A percentile compares a stretch with the other conserved stretches of the same genome.
These are phyloP conservation scores for Stramonita haemastoma DNA, from an alignment of 2,888 invertebrate genomes.

Conservation along the genomic window DNA sequence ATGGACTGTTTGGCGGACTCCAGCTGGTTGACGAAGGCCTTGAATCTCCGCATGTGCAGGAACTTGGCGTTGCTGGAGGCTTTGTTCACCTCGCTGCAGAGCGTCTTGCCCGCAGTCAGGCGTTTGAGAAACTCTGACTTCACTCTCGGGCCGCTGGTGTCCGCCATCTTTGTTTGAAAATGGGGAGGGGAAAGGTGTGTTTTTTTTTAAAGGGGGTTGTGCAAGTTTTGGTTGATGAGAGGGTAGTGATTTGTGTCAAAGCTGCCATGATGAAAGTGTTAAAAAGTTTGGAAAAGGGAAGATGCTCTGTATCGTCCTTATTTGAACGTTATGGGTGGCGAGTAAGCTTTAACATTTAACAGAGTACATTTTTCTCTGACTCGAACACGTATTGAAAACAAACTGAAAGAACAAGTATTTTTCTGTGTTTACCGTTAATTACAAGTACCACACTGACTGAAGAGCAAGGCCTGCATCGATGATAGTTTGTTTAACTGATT, in stretches of 20 bases:
- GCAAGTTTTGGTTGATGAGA: neutral
- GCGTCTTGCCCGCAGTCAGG: slow-evolving; percentile 37
- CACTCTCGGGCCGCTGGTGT: neutral
- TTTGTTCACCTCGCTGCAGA: slow-evolving; percentile 45
- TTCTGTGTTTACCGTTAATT: too few species aligned
- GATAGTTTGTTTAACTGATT: too few species aligned
- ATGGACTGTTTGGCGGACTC: slow-evolving; percentile 42
- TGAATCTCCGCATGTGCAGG: slow-evolving; percentile 40
- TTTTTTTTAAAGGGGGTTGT: neutral
- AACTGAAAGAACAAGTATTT: too few species aligned
- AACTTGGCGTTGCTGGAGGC: slow-evolving; percentile 42
- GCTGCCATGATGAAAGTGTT: neutral
- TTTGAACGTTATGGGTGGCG: neutral
- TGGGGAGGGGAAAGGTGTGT: neutral
- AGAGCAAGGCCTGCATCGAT: too few species aligned
- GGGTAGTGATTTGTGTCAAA: neutral
- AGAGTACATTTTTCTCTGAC: too few species aligned
- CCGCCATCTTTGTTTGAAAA: neutral
- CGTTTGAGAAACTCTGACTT: slow-evolving; percentile 38
- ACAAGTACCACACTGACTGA: too few species aligned
- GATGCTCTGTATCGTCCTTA: too few species aligned
- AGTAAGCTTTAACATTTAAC: neutral
- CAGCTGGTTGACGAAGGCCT: slow-evolving; percentile 36
- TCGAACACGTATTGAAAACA: too few species aligned
- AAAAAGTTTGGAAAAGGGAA: too few species aligned